Base-by-base conservation (phyloP, 2,113 vertebrate species). In the Petrocephalus microphthalmus region DNA sequence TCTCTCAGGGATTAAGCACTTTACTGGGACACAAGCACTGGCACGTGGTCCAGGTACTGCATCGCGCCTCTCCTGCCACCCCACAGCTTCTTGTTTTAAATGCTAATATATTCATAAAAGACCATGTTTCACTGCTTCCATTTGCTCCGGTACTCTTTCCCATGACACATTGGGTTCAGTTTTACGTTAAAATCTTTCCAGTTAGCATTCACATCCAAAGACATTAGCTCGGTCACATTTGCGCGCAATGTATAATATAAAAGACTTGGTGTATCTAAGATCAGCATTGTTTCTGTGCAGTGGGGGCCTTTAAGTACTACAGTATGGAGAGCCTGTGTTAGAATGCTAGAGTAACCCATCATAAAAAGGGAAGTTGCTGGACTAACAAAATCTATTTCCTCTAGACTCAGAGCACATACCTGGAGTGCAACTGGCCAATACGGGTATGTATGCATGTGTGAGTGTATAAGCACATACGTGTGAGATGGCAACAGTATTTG, bases 401-500 rank as follows among this genome's bases (percentile, higher is more conserved):
- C 17, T 92, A 99, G 98, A 98, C 99, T 94, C 98, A 99, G 92
- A 98, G 95, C 95, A 99, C 96, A 85, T 99, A 99, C 94, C 95
- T 99, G 88, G 98, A 99, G 95, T 98, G 96, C 92, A 99, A 99
- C 95, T 99, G 98, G 98, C 98, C 98, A 84, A 98, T 99, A 93
- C 94, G 97, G 96, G 98, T 97, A 89, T 96, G 97, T 97, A 90
- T 47, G 0, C 33, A 13, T 47, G 1, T 45, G 0, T 45, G 0
- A 17, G 13, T 74, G 2, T 33, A 13, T 60, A 7, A 13, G 25
- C 22, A 7, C 33, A 3, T 37, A 3, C 29, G 60, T 71, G 78
- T 82, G 93, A 83, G 7, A 57, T 84, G 54, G 54, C 2, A 11
- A 54, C 17, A 60, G n/a, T 49, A 19, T 1, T 5, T 88, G 19